These are phyloP conservation scores for Zenarchopterus dispar DNA, from an alignment of 2,797 vertebrate species.

Conservation along the genomic window DNA sequence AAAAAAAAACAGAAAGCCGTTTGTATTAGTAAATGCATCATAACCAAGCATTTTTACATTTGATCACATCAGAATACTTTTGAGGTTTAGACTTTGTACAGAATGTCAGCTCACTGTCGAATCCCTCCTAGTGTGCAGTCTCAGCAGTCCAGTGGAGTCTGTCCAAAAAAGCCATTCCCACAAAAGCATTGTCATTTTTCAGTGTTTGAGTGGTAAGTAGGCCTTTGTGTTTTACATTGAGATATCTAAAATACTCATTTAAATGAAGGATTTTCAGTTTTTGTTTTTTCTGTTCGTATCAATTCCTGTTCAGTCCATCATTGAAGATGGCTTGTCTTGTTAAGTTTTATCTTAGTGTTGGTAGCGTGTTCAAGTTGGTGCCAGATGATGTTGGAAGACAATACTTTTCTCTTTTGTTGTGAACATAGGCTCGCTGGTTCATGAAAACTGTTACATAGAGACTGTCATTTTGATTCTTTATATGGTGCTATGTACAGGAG, in stretches of 20 bases:
- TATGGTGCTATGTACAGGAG: constrained; percentile 71
- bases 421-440: constrained; percentile 58
- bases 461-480: constrained; percentile 61
- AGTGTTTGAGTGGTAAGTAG: constrained; percentile 55
- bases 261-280: constrained; percentile 69
- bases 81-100: constrained; percentile 72
- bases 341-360: constrained; percentile 65
- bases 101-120: constrained; percentile 64
- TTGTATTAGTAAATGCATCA: constrained; percentile 71
- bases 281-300: constrained; percentile 60
- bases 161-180: constrained; percentile 66
- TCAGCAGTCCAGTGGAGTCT: constrained; percentile 73
- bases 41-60: constrained; percentile 67
- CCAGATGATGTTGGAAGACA: constrained; percentile 62
- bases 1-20: constrained; percentile 33
- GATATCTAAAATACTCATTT: constrained; percentile 47
- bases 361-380: constrained; percentile 59
- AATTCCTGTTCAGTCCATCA: constrained; percentile 61
- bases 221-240: constrained; percentile 58
- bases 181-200: constrained; percentile 61
- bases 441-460: constrained; percentile 75
- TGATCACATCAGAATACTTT: constrained; percentile 69
- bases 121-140: constrained; percentile 67
- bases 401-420: constrained; percentile 55
- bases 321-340: constrained; percentile 63